A percentile compares a stretch with the other conserved stretches of the same genome.
These are phyloP conservation scores for Metopia argyrocephala DNA, from an alignment of 2,888 invertebrate genomes.

Conservation along the genomic window DNA sequence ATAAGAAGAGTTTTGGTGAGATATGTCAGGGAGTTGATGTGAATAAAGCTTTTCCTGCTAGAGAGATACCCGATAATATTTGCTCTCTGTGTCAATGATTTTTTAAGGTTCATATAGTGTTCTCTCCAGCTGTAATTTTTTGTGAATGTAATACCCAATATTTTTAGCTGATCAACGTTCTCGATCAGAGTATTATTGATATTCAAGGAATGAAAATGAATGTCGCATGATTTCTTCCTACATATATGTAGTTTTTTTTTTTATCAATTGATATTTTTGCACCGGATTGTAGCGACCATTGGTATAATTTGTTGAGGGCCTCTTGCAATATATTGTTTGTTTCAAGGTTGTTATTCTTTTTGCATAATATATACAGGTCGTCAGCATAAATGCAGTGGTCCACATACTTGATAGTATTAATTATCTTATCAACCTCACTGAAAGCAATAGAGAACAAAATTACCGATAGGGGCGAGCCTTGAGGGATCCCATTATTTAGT, in stretches of 20 bases:
- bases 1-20: background rate
- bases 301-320: constrained; percentile 18
- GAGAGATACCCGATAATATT: background rate
- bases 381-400: constrained; percentile 51
- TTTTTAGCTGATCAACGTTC: background rate
- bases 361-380: constrained; percentile 48
- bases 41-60: background rate
- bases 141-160: background rate
- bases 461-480: constrained; percentile 48
- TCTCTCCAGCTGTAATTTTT: background rate
- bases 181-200: background rate
- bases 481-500: background rate
- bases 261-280: constrained; percentile 53
- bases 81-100: background rate
- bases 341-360: constrained; percentile 12
- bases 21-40: background rate
- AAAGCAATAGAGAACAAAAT: constrained; percentile 53
- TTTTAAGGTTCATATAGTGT: background rate
- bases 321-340: constrained; percentile 10
- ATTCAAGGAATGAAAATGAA: no score
- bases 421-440: constrained; percentile 42
- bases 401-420: constrained; percentile 12
- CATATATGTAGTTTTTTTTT: constrained; percentile 51
- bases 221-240: background rate
- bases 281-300: constrained; percentile 39